Percentiles rank a stretch among this genome's conserved stretches.
phyloP scores from a whole-genome alignment of 2,888 invertebrate genomes.

The Drosophila subsilvestris region DNA sequence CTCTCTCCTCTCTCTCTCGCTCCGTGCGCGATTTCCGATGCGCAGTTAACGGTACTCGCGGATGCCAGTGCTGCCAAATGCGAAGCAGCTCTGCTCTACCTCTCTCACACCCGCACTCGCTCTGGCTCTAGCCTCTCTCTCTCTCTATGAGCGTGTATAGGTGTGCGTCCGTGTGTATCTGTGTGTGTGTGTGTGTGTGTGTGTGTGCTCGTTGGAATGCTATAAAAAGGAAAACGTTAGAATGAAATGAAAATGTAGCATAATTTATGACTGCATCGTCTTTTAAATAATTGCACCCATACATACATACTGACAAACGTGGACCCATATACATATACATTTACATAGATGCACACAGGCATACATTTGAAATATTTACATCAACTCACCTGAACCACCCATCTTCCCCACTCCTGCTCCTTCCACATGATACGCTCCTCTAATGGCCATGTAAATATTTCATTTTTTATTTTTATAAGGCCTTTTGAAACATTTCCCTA shows the following conservation, averaged over 20 bases:
- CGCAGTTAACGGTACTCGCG: conserved; percentile 43
- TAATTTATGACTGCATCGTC: conserved; percentile 79
- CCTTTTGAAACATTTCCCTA: conserved; percentile 38
- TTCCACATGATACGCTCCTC: conserved; percentile 2
- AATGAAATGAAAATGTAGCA: conserved; percentile 79
- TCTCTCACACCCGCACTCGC: conserved; percentile 3
- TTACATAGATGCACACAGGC: conserved; percentile 39
- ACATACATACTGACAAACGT: conserved; percentile 36
- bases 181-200: conserved; percentile 48
- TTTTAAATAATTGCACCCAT: conserved; percentile 78
- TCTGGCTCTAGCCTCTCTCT: conserved; percentile 3
- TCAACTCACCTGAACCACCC: conserved; percentile 53
- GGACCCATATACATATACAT: conserved; percentile 8
- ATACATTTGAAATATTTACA: conserved; percentile 68
- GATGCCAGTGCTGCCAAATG: conserved; percentile 54
- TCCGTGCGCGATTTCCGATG: conserved; percentile 36
- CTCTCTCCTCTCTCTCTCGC: too few relatives aligned
- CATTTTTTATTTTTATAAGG: conserved; percentile 46
- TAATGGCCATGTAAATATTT: conserved; percentile 61
- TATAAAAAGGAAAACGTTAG: conserved; percentile 78
- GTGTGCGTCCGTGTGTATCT: conserved; percentile 47
- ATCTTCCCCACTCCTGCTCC: conserved; percentile 3
- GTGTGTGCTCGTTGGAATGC: conserved; percentile 66
- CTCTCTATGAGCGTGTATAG: conserved; percentile 4
- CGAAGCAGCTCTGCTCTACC: neutral